Percentiles rank a stretch among this genome's conserved stretches.
Evolutionary conservation across 2,113 vertebrate genomes (phyloP).

Genomic region (Caretta caretta): DNA sequence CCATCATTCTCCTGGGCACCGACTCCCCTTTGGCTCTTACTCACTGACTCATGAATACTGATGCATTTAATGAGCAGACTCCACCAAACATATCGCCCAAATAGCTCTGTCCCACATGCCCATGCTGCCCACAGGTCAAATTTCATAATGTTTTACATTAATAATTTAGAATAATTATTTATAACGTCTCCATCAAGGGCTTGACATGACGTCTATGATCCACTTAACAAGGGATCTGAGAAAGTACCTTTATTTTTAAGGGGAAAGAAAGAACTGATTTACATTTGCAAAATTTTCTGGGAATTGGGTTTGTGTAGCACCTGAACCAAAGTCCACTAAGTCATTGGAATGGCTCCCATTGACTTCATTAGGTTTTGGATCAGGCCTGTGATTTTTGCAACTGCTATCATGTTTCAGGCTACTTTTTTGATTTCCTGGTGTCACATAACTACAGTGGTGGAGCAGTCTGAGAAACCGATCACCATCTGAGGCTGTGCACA

Average conservation of each 20-base stretch:
- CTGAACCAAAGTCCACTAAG: neutral
- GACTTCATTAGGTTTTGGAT: neutral
- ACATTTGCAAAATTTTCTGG: neutral
- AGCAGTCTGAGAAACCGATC: neutral
- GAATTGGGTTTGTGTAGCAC: neutral
- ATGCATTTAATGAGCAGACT: neutral
- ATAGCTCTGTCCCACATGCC: neutral
- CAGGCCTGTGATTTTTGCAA: neutral
- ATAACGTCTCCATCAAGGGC: neutral
- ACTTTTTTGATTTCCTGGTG: neutral
- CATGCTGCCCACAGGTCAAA: neutral
- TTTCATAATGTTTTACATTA: neutral
- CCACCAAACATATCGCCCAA: neutral
- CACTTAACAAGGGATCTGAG: neutral
- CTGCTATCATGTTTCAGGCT: accelerated
- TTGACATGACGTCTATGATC: accelerated
- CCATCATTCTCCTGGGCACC: neutral
- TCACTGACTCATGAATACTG: neutral
- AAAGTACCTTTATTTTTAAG: neutral
- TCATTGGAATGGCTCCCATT: accelerated
- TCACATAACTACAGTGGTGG: neutral
- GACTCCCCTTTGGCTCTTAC: neutral
- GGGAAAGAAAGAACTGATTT: neutral
- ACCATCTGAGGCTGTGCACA: neutral
- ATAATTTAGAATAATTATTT: neutral